A percentile compares a stretch with the other conserved stretches of the same genome.
phyloP scores from a whole-genome alignment of 2,888 invertebrate genomes.

The Orchesellides sinensis region DNA sequence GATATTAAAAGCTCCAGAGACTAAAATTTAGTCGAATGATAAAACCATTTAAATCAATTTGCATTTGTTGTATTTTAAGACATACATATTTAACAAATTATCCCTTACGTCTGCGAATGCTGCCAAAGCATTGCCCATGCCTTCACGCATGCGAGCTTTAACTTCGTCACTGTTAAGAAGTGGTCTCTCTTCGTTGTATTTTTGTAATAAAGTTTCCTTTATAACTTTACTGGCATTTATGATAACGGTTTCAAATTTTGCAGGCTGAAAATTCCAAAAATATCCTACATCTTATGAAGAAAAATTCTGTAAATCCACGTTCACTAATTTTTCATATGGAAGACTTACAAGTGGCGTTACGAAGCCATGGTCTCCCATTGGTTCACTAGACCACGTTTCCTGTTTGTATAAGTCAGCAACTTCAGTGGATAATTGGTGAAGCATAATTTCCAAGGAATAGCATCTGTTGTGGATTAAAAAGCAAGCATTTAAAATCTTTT shows the following conservation, averaged over 20 bases:
- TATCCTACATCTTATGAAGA: too few species aligned
- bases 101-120: slow-evolving; percentile 73
- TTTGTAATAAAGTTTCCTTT: slow-evolving; percentile 85
- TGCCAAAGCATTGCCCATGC: slow-evolving; percentile 69
- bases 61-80: background rate
- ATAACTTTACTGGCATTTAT: slow-evolving; percentile 83
- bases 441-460: slow-evolving; percentile 89
- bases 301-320: too few species aligned
- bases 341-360: slow-evolving; percentile 87
- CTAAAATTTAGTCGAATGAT: slow-evolving; percentile 78
- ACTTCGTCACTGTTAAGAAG: slow-evolving; percentile 78
- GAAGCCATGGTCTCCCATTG: slow-evolving; percentile 89
- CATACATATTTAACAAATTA: background rate
- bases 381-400: slow-evolving; percentile 92
- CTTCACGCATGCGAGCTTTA: slow-evolving; percentile 60
- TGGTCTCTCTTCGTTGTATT: slow-evolving; percentile 83
- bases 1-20: slow-evolving; percentile 87
- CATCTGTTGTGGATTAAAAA: slow-evolving; percentile 77
- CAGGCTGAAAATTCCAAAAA: slow-evolving; percentile 79
- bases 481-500: too few species aligned
- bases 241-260: slow-evolving; percentile 85
- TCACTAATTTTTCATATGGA: background rate
- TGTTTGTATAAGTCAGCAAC: slow-evolving; percentile 84
- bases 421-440: slow-evolving; percentile 89
- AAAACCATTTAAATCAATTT: slow-evolving; percentile 8